Conservation (phyloP, 2,113 vertebrate genomes). For the Siniperca knerii region DNA sequence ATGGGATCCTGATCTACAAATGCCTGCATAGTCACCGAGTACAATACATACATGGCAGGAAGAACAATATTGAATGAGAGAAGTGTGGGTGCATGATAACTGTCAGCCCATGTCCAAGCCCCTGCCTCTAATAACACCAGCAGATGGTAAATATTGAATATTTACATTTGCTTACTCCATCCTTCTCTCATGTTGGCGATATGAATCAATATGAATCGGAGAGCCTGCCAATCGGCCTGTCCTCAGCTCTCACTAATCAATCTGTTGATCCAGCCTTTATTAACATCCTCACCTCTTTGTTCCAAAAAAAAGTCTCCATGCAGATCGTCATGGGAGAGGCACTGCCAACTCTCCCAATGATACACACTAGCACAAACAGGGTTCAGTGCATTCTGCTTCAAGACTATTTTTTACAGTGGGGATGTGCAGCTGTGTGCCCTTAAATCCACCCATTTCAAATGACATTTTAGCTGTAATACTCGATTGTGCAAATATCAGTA, state of each 20-base stretch:
- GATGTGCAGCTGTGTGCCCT: conserved; percentile 23
- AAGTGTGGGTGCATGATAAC: conserved; percentile 67
- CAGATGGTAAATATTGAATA: conserved; percentile 87
- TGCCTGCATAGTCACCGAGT: conserved; percentile 62
- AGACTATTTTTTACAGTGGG: conserved; percentile 14
- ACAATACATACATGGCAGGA: conserved; percentile 63
- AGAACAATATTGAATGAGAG: conserved; percentile 74
- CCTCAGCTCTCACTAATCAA: conserved; percentile 69
- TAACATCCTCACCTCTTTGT: conserved; percentile 74
- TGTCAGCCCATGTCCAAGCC: conserved; percentile 71
- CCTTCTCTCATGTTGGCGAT: conserved; percentile 73
- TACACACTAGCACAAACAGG: conserved; percentile 17
- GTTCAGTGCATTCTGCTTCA: not conserved
- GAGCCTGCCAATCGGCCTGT: conserved; percentile 51
- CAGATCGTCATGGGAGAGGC: conserved; percentile 23
- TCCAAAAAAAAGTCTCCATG: conserved; percentile 65
- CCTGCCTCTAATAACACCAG: conserved; percentile 83
- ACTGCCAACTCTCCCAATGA: not conserved
- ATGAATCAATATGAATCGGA: conserved; percentile 82
- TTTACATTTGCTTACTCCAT: conserved; percentile 86
- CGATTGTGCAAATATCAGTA: conserved; percentile 66
- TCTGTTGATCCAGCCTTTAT: conserved; percentile 80
- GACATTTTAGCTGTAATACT: conserved; percentile 64
- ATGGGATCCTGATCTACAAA: conserved; percentile 71
- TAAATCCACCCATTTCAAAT: conserved; percentile 65